Conservation (phyloP, 2,888 invertebrate species). For the Ectropis crepuscularia region DNA sequence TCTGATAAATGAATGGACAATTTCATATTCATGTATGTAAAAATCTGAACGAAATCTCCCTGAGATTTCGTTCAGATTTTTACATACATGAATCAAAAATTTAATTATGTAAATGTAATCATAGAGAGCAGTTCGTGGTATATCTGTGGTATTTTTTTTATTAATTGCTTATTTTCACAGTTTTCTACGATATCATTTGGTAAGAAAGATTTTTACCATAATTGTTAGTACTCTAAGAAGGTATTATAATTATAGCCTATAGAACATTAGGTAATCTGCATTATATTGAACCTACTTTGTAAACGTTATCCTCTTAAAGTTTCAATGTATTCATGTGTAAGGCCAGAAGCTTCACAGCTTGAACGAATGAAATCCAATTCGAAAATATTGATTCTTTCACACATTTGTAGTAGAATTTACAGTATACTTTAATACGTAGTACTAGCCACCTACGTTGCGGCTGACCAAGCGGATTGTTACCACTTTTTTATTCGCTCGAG, state of each 20-base stretch:
- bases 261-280: too few relatives aligned
- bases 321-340: not conserved
- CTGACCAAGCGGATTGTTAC: slow-evolving; percentile 52
- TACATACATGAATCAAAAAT: slow-evolving; percentile 55
- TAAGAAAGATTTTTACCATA: too few relatives aligned
- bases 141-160: slow-evolving; percentile 30
- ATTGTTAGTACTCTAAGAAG: too few relatives aligned
- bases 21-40: slow-evolving; percentile 69
- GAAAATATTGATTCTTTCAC: slow-evolving; percentile 55
- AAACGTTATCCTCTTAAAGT: too few relatives aligned
- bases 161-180: slow-evolving; percentile 10
- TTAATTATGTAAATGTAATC: slow-evolving; percentile 68
- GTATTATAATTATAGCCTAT: too few relatives aligned
- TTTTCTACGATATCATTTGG: too few relatives aligned
- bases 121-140: slow-evolving; percentile 49
- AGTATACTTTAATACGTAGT: slow-evolving; percentile 56
- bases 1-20: slow-evolving; percentile 54
- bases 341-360: not conserved
- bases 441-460: slow-evolving; percentile 70
- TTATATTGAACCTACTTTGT: too few relatives aligned
- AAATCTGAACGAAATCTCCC: slow-evolving; percentile 58
- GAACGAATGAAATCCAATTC: slow-evolving; percentile 40
- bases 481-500: slow-evolving; percentile 68
- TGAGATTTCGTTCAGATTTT: slow-evolving; percentile 60
- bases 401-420: slow-evolving; percentile 59